Conservation (phyloP, 1,140 invertebrate genomes). For the Gonatopus flavifemur region DNA sequence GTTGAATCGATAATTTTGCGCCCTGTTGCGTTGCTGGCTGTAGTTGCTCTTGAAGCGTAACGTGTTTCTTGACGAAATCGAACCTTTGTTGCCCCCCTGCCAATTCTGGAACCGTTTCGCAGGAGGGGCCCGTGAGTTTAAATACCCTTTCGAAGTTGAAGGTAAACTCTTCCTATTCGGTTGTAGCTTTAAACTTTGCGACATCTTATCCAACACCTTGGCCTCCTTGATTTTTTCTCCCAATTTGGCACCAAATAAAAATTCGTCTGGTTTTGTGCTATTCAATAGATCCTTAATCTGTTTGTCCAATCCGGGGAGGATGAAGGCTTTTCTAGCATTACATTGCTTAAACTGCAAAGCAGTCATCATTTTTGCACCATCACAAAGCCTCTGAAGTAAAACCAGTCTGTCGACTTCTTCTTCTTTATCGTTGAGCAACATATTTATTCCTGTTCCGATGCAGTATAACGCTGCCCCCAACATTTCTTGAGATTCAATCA, state of each 20-base stretch:
- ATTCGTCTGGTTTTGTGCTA: neutral
- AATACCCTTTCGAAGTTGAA: no score
- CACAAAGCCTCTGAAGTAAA: neutral
- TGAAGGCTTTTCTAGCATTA: neutral
- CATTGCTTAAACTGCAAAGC: neutral
- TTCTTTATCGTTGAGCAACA: neutral
- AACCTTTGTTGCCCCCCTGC: no score
- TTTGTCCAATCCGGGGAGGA: neutral
- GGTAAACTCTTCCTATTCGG: no score
- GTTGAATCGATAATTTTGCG: no score
- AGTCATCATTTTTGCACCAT: neutral
- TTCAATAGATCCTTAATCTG: neutral
- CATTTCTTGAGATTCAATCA: neutral
- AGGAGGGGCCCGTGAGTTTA: no score
- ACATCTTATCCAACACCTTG: no score
- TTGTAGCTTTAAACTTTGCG: no score
- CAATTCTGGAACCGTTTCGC: no score
- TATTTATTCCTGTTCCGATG: neutral
- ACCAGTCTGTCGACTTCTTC: neutral
- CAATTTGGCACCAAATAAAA: neutral
- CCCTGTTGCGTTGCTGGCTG: no score
- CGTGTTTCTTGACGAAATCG: no score
- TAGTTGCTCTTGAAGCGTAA: no score
- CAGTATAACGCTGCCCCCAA: neutral
- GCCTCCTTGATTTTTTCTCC: no score